phyloP scores from a whole-genome alignment of 2,888 invertebrate species.

The Boloria selene region DNA sequence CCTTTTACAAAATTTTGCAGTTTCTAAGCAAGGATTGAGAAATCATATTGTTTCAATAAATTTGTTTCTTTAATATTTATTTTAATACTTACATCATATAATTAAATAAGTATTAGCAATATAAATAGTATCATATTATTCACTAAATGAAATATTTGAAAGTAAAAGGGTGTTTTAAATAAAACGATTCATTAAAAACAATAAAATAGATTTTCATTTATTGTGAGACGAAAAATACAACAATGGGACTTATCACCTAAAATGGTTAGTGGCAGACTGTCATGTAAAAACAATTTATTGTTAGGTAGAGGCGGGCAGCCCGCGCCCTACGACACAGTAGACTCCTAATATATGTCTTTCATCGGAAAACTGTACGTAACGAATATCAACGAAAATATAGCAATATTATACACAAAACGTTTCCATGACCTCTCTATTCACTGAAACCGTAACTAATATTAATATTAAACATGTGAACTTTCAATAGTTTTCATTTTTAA shows the following conservation, averaged over 20 bases:
- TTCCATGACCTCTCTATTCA: conserved; percentile 71
- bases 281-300: conserved; percentile 70
- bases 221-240: conserved; percentile 83
- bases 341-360: conserved; percentile 81
- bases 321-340: conserved; percentile 48
- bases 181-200: conserved; percentile 78
- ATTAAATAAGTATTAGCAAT: not conserved
- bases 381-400: conserved; percentile 76
- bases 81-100: too few species aligned
- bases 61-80: too few species aligned
- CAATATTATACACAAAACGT: conserved; percentile 75
- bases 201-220: conserved; percentile 83
- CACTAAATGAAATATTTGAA: too few species aligned
- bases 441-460: conserved; percentile 77
- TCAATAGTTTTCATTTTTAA: conserved; percentile 75
- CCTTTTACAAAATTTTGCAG: too few species aligned
- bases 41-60: too few species aligned
- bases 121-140: too few species aligned
- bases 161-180: conserved; percentile 50
- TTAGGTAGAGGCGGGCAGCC: conserved; percentile 51
- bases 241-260: conserved; percentile 82
- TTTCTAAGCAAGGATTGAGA: too few species aligned
- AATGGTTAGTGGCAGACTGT: conserved; percentile 82
- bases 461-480: conserved; percentile 76
- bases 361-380: conserved; percentile 77